A percentile compares a stretch with the other conserved stretches of the same genome.
phyloP scores from a whole-genome alignment of 2,113 vertebrate genomes.

The Ardeotis arabs region DNA sequence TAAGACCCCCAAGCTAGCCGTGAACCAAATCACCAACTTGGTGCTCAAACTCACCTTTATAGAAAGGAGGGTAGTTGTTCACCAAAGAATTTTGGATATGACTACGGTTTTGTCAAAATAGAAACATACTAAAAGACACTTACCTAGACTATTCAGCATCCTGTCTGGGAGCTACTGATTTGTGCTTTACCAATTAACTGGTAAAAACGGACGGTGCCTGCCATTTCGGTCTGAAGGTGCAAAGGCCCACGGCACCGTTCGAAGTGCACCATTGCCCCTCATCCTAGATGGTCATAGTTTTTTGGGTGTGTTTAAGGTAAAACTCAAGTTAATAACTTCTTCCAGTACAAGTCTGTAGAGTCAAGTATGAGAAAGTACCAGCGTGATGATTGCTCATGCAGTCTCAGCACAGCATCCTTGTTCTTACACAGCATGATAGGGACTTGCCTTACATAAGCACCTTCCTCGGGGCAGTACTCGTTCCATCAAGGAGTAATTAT shows the following conservation, averaged over 20 bases:
- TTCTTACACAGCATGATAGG: not conserved
- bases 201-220: not conserved
- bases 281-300: not conserved
- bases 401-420: not conserved
- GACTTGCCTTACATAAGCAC: not conserved
- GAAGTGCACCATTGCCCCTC: not conserved
- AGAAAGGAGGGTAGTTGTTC: not conserved
- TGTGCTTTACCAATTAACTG: not conserved
- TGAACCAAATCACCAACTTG: not conserved
- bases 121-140: not conserved
- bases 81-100: not conserved
- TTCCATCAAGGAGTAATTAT: not conserved
- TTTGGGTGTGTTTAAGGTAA: not conserved
- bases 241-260: not conserved
- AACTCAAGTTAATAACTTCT: not conserved
- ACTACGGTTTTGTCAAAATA: not conserved
- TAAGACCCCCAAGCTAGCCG: not conserved
- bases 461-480: not conserved
- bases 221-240: not conserved
- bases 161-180: not conserved
- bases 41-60: not conserved
- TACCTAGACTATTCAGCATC: not conserved
- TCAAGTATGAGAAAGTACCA: not conserved
- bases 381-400: not conserved
- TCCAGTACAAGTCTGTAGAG: not conserved